Conservation (phyloP, 2,888 invertebrate species). For the Epirrhoe tristata region DNA sequence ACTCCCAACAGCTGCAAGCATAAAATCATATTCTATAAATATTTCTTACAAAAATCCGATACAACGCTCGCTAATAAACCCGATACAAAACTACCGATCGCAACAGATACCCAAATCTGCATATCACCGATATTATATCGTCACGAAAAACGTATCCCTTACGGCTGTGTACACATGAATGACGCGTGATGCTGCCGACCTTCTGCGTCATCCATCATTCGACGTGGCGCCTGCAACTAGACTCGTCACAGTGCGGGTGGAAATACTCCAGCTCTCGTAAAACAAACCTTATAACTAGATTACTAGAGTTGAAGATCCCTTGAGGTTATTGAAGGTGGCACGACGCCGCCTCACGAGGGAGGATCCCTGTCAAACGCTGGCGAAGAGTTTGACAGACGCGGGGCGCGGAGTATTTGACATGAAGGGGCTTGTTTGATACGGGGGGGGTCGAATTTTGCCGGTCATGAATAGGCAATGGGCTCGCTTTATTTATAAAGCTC, state of each 20-base stretch:
- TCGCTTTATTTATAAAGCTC: conserved; percentile 85
- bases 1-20: too few species aligned
- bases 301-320: conserved; percentile 48
- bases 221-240: conserved; percentile 84
- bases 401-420: conserved; percentile 85
- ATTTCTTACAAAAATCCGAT: not conserved
- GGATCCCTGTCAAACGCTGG: conserved; percentile 85
- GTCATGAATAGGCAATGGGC: conserved; percentile 86
- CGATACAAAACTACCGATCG: conserved; percentile 48
- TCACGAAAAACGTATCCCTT: conserved; percentile 86
- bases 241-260: conserved; percentile 77
- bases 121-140: conserved; percentile 85
- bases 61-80: conserved; percentile 47
- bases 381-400: conserved; percentile 86
- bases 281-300: conserved; percentile 44
- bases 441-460: conserved; percentile 81
- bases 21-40: not conserved
- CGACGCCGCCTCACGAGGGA: conserved; percentile 81
- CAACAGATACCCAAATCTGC: conserved; percentile 77
- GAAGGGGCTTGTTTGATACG: conserved; percentile 86
- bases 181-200: conserved; percentile 85
- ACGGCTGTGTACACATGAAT: conserved; percentile 86
- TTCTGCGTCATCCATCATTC: conserved; percentile 85
- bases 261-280: conserved; percentile 40
- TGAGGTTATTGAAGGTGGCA: conserved; percentile 66